phyloP scores from a whole-genome alignment of 1,140 invertebrate genomes.

The Drosophila burlai region DNA sequence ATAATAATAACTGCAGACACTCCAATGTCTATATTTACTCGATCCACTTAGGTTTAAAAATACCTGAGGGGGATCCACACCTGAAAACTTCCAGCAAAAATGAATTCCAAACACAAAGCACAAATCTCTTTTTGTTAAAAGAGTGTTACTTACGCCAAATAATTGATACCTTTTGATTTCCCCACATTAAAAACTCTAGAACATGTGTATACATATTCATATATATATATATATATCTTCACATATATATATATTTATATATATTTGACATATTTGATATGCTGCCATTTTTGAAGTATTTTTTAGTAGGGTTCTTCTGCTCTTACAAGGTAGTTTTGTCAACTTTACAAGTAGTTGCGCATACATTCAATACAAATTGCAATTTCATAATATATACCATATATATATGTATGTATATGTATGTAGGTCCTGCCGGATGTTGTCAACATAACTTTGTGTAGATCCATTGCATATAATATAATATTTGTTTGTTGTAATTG shows the following conservation, averaged over 20 bases:
- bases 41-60: background rate
- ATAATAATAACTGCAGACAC: background rate
- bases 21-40: background rate
- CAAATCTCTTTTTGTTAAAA: background rate
- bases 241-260: constrained; percentile 35
- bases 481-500: constrained; percentile 35
- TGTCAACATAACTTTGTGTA: constrained; percentile 22
- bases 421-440: constrained; percentile 19
- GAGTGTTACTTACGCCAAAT: background rate
- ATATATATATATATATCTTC: constrained; percentile 23
- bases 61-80: background rate
- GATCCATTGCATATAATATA: constrained; percentile 36
- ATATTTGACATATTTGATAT: constrained; percentile 76
- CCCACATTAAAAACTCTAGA: background rate
- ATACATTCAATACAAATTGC: constrained; percentile 28
- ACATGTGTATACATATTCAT: constrained; percentile 24
- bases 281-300: constrained; percentile 62
- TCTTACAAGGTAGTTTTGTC: constrained; percentile 54
- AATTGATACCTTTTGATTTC: background rate
- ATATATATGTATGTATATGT: constrained; percentile 35
- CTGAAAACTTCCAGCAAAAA: background rate
- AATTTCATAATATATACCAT: constrained; percentile 1
- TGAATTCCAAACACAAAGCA: background rate
- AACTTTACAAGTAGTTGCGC: constrained; percentile 25
- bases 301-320: constrained; percentile 57